A percentile compares a stretch with the other conserved stretches of the same genome.
phyloP scores from a whole-genome alignment of 1,140 invertebrate species.

The Belonocnema kinseyi region DNA sequence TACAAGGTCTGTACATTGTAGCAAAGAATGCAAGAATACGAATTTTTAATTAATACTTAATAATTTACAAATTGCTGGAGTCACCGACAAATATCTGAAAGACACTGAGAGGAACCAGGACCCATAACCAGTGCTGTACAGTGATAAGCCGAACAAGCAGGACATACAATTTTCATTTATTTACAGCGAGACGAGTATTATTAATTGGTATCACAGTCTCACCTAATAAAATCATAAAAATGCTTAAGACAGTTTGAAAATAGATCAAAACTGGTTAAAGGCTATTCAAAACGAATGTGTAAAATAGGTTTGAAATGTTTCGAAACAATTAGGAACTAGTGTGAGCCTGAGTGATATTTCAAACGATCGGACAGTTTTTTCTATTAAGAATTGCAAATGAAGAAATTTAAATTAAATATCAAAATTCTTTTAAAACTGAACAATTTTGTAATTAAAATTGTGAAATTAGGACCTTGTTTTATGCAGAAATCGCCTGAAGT shows the following conservation, averaged over 20 bases:
- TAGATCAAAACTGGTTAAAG: too few species aligned
- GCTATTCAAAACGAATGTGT: too few species aligned
- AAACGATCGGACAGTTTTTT: too few species aligned
- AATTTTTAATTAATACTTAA: conserved; percentile 28
- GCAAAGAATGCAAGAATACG: not conserved
- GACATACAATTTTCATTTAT: conserved; percentile 55
- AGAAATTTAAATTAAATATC: too few species aligned
- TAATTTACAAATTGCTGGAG: conserved; percentile 49
- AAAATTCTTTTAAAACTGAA: too few species aligned
- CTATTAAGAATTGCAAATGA: too few species aligned
- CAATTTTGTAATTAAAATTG: too few species aligned
- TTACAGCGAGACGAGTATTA: conserved; percentile 57
- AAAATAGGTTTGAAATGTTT: too few species aligned
- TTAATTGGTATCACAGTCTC: conserved; percentile 51
- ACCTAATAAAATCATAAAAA: conserved; percentile 37
- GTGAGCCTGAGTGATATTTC: too few species aligned
- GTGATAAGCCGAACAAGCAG: conserved; percentile 69
- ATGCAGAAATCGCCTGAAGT: too few species aligned
- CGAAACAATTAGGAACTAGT: too few species aligned
- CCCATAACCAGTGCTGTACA: conserved; percentile 72
- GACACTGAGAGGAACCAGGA: conserved; percentile 64
- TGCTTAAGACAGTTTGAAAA: conserved; percentile 4
- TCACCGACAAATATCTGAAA: conserved; percentile 70
- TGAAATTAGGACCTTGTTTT: too few species aligned
- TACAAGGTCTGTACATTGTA: conserved; percentile 35